Evolutionary conservation across 23 tunicate species (phyloP).

Genomic region (Trididemnum miniatum): DNA sequence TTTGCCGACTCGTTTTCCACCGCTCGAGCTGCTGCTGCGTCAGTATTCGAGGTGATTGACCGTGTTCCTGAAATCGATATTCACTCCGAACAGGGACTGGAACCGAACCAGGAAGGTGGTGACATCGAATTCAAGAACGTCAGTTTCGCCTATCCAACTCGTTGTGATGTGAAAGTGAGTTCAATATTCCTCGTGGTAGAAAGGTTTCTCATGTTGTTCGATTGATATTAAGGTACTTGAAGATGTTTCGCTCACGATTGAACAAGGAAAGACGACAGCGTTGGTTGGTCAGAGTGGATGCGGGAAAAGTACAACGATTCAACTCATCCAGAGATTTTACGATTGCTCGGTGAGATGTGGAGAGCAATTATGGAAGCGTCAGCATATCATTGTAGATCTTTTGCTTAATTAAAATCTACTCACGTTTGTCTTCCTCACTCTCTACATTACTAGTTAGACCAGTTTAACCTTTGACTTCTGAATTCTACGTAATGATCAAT

Average conservation of each 20-base stretch:
- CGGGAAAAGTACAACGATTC: conserved; percentile 83
- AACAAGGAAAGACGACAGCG: conserved; percentile 79
- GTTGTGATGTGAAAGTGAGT: conserved; percentile 65
- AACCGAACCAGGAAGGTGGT: conserved; percentile 45
- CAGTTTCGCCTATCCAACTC: conserved; percentile 68
- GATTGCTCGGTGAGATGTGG: conserved; percentile 52
- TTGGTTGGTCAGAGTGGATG: conserved; percentile 91
- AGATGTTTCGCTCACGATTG: conserved; percentile 47
- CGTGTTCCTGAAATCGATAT: conserved; percentile 80
- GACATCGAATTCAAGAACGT: conserved; percentile 55
- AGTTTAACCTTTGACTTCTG: too few species aligned
- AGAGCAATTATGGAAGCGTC: too few species aligned
- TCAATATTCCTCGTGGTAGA: too few species aligned
- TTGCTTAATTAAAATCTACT: not conserved
- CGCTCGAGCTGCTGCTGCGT: conserved; percentile 80
- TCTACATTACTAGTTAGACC: too few species aligned
- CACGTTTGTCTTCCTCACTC: too few species aligned
- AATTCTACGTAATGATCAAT: too few species aligned
- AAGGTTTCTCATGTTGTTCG: too few species aligned
- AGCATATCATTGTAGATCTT: not conserved
- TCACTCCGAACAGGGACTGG: conserved; percentile 53
- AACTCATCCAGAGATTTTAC: conserved; percentile 80
- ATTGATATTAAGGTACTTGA: conserved; percentile 50
- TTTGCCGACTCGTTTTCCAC: conserved; percentile 61
- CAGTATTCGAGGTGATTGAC: conserved; percentile 84